Evolutionary conservation across 2,113 vertebrate species (phyloP), one percentile per base, ranked within the genome.

Genomic region (Rhynchopsitta pachyrhyncha): DNA sequence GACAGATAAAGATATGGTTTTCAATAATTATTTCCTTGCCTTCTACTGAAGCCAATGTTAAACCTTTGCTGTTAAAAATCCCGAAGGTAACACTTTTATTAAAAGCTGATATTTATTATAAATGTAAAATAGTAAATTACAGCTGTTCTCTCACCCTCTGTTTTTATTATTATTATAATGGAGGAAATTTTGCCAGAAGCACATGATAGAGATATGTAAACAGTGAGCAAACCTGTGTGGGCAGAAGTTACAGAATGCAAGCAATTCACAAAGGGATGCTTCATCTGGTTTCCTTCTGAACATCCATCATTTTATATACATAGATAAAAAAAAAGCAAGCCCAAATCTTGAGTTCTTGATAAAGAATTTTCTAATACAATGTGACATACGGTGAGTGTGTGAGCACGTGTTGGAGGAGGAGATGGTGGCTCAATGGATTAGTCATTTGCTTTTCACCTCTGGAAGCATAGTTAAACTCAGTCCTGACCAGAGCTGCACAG

Each of bases 381-480:
- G 71, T 73, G 93, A 95, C 96, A 97, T 89, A 92, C 93, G 92
- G 95, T 77, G 80, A 90, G 60, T 93, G 82, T 93, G 82, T 0
- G 67, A 90, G 88, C 64, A 76, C 66, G 92, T 97, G 97, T 95
- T 79, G 89, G 97, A 97, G 95, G 94, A 97, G 94, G 95, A 49
- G 95, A 82, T n/a, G 59, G 79, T 88, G 91, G 84, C 95, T 97
- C 79, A 93, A 81, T 53, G 79, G 93, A 97, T 97, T 96, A 96
- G 90, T 71, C 83, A 93, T 85, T 93, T 97, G 95, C 91, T 95
- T 97, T 97, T 88, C 76, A 96, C 91, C 91, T 96, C 78, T 94
- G 87, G 88, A 97, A 91, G 83, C 64, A 94, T 75, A 96, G 46
- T 91, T 93, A 94, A 95, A 97, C 84, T 95, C 79, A 52, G 57